Evolutionary conservation across 1,140 invertebrate species (phyloP).

Genomic region (Euura lappo): DNA sequence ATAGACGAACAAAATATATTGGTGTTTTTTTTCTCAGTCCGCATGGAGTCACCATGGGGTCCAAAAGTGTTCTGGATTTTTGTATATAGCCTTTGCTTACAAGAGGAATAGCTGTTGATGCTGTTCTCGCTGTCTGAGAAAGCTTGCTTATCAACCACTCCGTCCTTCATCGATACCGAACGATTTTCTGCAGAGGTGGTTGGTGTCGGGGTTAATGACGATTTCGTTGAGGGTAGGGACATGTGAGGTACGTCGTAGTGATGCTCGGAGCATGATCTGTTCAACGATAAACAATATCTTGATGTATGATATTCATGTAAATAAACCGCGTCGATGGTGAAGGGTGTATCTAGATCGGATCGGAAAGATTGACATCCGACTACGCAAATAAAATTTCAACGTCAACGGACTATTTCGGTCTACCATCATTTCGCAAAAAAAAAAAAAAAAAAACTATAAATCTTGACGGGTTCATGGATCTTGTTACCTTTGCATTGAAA

Average conservation of each 20-base stretch:
- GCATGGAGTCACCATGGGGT: too few relatives aligned
- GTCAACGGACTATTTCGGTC: neutral
- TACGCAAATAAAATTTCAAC: neutral
- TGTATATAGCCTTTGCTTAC: neutral
- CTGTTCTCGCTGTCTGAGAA: conserved; percentile 5
- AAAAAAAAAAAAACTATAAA: neutral
- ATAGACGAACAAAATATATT: neutral
- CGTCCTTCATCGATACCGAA: conserved; percentile 21
- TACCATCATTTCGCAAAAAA: neutral
- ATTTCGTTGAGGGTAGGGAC: conserved; percentile 23
- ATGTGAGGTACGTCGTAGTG: conserved; percentile 79
- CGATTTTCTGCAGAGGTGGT: conserved; percentile 31
- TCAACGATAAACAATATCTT: neutral
- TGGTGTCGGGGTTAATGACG: conserved; percentile 31
- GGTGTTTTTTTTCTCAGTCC: too few relatives aligned
- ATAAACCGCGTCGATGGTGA: neutral
- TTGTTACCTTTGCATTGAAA: conserved; percentile 1
- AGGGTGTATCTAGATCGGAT: neutral
- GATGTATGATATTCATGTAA: neutral
- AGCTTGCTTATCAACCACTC: neutral
- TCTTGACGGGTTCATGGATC: neutral
- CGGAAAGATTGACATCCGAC: neutral
- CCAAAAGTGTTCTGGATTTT: neutral
- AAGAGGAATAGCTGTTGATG: conserved; percentile 4
- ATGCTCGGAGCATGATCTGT: conserved; percentile 68